phyloP scores from a whole-genome alignment of 2,797 vertebrate species.

The Cheracebus regulus region DNA sequence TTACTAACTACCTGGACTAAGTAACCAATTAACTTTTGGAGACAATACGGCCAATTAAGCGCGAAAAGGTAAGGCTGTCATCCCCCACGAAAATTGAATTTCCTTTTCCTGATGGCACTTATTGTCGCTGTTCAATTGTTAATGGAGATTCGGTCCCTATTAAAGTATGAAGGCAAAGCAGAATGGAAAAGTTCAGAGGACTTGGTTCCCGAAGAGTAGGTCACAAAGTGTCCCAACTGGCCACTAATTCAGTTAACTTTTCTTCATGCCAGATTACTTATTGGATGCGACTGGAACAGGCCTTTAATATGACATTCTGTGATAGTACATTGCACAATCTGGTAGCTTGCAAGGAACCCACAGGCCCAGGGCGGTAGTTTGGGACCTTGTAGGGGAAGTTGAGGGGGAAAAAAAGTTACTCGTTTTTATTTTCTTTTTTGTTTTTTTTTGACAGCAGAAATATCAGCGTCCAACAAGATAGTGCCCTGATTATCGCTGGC shows the following conservation, averaged over 20 bases:
- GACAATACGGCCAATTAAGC: conserved; percentile 99
- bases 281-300: conserved; percentile 52
- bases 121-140: conserved; percentile 85
- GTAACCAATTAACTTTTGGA: conserved; percentile 99
- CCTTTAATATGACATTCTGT: conserved; percentile 64
- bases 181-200: conserved; percentile 87
- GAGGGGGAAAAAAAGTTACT: not conserved
- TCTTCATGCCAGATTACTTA: conserved; percentile 81
- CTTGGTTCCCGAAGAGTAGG: conserved; percentile 86
- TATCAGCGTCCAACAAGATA: not conserved
- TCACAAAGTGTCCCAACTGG: conserved; percentile 84
- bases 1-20: conserved; percentile 99
- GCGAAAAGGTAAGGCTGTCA: conserved; percentile 98
- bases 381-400: conserved; percentile 32
- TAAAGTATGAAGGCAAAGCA: conserved; percentile 86
- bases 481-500: not conserved
- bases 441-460: conserved; percentile 58
- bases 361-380: not conserved
- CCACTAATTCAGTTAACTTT: conserved; percentile 86
- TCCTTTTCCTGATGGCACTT: conserved; percentile 87
- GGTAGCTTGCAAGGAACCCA: conserved; percentile 55
- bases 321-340: conserved; percentile 66
- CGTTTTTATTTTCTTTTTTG: not conserved
- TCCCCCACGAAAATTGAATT: conserved; percentile 94
- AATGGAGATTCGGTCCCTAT: conserved; percentile 87